These are phyloP conservation scores for Hemibagrus guttatus DNA, from an alignment of 2,797 vertebrate genomes.

Conservation along the genomic window DNA sequence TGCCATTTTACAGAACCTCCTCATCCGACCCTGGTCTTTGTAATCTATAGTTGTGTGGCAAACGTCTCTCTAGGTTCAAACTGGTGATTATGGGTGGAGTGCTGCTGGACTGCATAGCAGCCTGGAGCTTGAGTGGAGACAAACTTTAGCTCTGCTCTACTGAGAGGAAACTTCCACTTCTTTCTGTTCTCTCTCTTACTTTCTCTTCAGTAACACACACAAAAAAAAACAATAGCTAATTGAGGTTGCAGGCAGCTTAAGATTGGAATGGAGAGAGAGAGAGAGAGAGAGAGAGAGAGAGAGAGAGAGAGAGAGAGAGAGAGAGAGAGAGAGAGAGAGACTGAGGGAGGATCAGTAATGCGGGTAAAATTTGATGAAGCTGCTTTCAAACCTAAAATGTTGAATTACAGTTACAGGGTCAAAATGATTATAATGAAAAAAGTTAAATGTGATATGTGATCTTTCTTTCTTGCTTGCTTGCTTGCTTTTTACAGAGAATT, in stretches of 20 bases:
- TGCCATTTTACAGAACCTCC: slow-evolving; percentile 59
- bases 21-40: slow-evolving; percentile 55
- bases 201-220: slow-evolving; percentile 14
- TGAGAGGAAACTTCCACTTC: slow-evolving; percentile 5
- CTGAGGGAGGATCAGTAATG: slow-evolving; percentile 1
- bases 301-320: neutral
- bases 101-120: slow-evolving; percentile 52
- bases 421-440: neutral
- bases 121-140: slow-evolving; percentile 40
- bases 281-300: neutral
- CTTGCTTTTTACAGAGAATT: neutral
- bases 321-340: neutral
- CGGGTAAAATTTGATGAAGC: neutral
- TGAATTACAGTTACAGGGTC: neutral
- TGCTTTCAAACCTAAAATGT: neutral
- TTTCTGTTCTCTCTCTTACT: slow-evolving; percentile 55
- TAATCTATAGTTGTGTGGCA: slow-evolving; percentile 63
- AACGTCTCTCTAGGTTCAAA: slow-evolving; percentile 65
- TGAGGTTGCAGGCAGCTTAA: slow-evolving; percentile 23
- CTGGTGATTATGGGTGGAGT: slow-evolving; percentile 59
- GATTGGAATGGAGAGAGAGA: slow-evolving; percentile 4
- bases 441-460: neutral
- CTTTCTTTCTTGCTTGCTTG: neutral
- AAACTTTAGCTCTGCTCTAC: slow-evolving; percentile 18
- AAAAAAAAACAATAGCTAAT: slow-evolving; percentile 30